Percentiles rank a stretch among this genome's conserved stretches.
Conservation (phyloP, 2,113 vertebrate genomes). For the Hoplias malabaricus region DNA sequence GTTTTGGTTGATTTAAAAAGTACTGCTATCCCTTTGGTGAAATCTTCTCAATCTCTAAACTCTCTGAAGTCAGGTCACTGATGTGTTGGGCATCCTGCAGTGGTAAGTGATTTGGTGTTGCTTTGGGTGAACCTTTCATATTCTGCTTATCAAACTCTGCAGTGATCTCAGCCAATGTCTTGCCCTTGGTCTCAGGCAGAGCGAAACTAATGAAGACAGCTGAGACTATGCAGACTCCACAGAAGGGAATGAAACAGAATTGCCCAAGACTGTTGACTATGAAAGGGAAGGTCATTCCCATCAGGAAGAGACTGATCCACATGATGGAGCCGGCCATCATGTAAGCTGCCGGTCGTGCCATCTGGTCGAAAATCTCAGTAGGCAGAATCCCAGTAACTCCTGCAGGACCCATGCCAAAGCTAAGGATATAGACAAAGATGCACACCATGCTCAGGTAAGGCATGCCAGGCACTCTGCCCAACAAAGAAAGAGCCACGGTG, state of each 20-base stretch:
- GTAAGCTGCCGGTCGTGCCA: slow-evolving; percentile 82
- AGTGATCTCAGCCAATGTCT: slow-evolving; percentile 82
- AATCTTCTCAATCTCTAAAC: not conserved
- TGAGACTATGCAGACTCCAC: slow-evolving; percentile 74
- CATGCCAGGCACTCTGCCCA: slow-evolving; percentile 78
- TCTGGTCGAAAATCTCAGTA: slow-evolving; percentile 85
- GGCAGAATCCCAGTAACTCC: slow-evolving; percentile 87
- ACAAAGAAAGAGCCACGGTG: slow-evolving; percentile 77
- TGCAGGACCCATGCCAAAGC: slow-evolving; percentile 89
- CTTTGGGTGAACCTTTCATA: slow-evolving; percentile 33
- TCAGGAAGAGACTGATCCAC: slow-evolving; percentile 82
- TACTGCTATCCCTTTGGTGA: not conserved
- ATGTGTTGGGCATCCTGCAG: not conserved
- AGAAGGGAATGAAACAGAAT: slow-evolving; percentile 85
- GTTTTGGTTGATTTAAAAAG: not conserved
- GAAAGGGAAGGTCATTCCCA: slow-evolving; percentile 85
- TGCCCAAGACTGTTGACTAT: slow-evolving; percentile 74
- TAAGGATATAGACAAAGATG: slow-evolving; percentile 88
- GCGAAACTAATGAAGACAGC: slow-evolving; percentile 74
- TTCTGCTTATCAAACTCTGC: slow-evolving; percentile 74
- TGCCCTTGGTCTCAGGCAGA: slow-evolving; percentile 90
- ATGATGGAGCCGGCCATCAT: slow-evolving; percentile 82
- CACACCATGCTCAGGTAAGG: slow-evolving; percentile 85
- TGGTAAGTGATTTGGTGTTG: not conserved
- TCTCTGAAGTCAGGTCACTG: not conserved